Conservation (phyloP, 1,140 invertebrate genomes). For the Campoletis sonorensis region DNA sequence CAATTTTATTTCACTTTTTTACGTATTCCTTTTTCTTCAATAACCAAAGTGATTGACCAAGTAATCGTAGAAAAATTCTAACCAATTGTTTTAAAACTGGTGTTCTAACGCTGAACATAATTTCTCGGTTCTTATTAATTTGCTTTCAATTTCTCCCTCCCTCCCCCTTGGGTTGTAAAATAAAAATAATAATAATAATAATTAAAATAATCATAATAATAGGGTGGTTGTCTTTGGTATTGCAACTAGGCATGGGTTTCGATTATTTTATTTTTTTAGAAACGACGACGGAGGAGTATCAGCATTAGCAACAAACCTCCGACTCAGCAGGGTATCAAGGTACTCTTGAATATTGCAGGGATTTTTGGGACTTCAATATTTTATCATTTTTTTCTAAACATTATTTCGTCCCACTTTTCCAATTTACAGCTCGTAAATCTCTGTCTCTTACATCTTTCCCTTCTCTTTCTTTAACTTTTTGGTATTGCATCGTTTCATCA, state of each 20-base stretch:
- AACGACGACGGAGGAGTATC: slow-evolving; percentile 78
- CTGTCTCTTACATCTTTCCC: slow-evolving; percentile 30
- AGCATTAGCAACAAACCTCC: slow-evolving; percentile 78
- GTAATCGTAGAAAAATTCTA: too few relatives aligned
- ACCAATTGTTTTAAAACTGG: too few relatives aligned
- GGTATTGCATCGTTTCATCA: neutral
- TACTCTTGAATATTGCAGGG: slow-evolving; percentile 63
- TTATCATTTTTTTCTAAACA: slow-evolving; percentile 52
- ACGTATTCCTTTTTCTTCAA: too few relatives aligned
- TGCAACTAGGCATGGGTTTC: slow-evolving; percentile 64
- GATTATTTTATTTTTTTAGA: slow-evolving; percentile 75
- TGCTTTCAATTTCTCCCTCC: neutral
- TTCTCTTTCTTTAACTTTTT: slow-evolving; percentile 10
- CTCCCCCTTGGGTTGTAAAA: neutral
- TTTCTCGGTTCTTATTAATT: too few relatives aligned
- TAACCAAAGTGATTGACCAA: too few relatives aligned
- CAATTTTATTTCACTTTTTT: too few relatives aligned
- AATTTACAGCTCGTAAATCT: slow-evolving; percentile 39
- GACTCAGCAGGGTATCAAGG: slow-evolving; percentile 79
- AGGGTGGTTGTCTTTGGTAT: slow-evolving; percentile 23
- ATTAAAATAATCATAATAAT: neutral
- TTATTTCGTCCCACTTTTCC: neutral
- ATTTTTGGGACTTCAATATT: slow-evolving; percentile 51
- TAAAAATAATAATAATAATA: neutral
- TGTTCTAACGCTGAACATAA: too few relatives aligned